phyloP scores from a whole-genome alignment of 2,797 vertebrate genomes.

The Erpetoichthys calabaricus region DNA sequence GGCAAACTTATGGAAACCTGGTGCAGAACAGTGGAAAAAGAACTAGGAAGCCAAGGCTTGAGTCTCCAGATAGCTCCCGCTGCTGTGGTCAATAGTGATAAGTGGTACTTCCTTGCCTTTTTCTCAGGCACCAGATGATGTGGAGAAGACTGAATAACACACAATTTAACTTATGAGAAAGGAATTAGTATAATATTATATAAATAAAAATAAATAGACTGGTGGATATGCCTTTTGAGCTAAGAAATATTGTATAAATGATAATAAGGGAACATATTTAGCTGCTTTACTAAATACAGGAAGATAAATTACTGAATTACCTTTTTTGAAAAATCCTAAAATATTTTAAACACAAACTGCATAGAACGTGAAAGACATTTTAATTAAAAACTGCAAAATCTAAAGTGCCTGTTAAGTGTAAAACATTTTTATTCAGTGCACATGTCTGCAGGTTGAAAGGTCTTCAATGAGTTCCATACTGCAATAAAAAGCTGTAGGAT shows the following conservation, averaged over 20 bases:
- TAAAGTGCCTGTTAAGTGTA: neutral
- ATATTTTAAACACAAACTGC: neutral
- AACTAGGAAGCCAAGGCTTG: neutral
- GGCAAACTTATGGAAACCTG: no score
- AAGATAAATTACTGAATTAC: neutral
- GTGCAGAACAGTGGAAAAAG: no score
- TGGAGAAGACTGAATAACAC: neutral
- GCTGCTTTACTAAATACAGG: no score
- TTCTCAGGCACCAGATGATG: neutral
- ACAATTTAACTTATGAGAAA: neutral
- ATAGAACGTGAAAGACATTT: neutral
- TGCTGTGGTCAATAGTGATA: neutral
- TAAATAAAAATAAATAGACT: no score
- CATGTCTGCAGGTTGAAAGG: neutral
- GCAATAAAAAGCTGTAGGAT: constrained; percentile 2
- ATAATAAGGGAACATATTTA: no score
- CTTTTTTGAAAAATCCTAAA: neutral
- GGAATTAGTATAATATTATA: no score
- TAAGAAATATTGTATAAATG: no score
- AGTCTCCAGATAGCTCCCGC: neutral
- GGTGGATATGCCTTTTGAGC: no score
- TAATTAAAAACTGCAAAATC: neutral
- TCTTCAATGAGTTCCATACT: constrained; percentile 1
- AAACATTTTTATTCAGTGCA: neutral
- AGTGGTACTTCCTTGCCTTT: no score